Evolutionary conservation across 2,113 vertebrate genomes (phyloP), one percentile per base, ranked within the genome.

Genomic region (Poeciliopsis turrubarensis): DNA sequence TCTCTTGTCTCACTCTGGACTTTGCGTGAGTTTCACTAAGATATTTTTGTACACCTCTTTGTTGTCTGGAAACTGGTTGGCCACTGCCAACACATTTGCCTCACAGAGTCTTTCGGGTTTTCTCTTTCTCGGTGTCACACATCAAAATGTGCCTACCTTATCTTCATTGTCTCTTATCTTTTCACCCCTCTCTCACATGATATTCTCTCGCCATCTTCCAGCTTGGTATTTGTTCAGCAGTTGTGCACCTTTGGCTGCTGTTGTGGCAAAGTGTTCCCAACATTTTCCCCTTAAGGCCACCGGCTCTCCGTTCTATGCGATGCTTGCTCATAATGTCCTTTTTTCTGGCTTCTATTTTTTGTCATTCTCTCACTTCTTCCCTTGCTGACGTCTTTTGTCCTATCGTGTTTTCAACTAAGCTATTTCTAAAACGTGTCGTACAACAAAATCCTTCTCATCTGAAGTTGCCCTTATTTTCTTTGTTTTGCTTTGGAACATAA

Each of bases 191-290:
- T 86, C 72, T 86, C 68, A 75, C 79, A 79, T 69, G 19, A 60
- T 67, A 5, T n/a, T 72, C 68, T 72, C 79, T 77, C 65, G 70
- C 75, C 78, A 66, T 72, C 75, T 67, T 10, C 75, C 26, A 8
- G 78, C 65, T 75, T 25, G 10, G 57, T 71, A 73, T 80, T 72
- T 75, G 63, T 70, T 74, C 62, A 44, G 65, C 44, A 29, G 61
- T 60, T 12, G 8, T 77, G 51, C 61, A 73, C 70, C 76, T 76
- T 67, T 80, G 81, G 84, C 37, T 65, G 77, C 89, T 83, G 74
- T 84, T 86, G 68, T 79, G 77, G 81, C 79, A 76, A 76, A 81
- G 74, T 77, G 61, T 70, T 79, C 75, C 86, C 85, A 86, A 73
- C 68, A 44, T 70, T 82, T 75, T 86, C 70, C 41, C 70, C 74